A percentile compares a stretch with the other conserved stretches of the same genome.
Evolutionary conservation across 1,140 invertebrate species (phyloP).

Genomic region (Drosophila kepulauana): DNA sequence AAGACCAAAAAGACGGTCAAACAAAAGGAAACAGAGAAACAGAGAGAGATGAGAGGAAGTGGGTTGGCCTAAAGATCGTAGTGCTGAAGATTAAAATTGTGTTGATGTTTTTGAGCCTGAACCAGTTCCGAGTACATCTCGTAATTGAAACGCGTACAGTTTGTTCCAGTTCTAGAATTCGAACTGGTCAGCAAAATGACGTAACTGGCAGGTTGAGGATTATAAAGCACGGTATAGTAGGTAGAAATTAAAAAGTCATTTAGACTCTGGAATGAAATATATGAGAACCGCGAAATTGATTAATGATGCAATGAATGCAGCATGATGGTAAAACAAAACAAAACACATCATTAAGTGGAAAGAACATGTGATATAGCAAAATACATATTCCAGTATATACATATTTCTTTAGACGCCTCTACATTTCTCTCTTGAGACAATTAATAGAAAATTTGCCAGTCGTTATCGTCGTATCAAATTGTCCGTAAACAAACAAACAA

Average conservation of each 20-base stretch:
- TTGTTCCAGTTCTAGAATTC: not conserved
- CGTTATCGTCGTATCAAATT: slow-evolving; percentile 32
- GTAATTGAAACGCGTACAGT: slow-evolving; percentile 22
- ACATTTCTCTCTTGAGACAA: slow-evolving; percentile 24
- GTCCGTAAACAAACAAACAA: slow-evolving; percentile 17
- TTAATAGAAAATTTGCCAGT: slow-evolving; percentile 43
- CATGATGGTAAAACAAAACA: not conserved
- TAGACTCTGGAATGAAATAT: slow-evolving; percentile 7
- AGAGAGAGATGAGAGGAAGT: slow-evolving; percentile 5
- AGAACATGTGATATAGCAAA: not conserved
- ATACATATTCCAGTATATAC: not conserved
- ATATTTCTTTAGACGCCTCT: slow-evolving; percentile 6
- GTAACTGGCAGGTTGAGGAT: not conserved
- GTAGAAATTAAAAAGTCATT: slow-evolving; percentile 51
- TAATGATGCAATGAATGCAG: slow-evolving; percentile 29
- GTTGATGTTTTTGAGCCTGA: slow-evolving; percentile 21
- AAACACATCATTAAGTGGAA: not conserved
- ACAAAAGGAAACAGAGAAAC: not conserved
- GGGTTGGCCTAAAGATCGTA: slow-evolving; percentile 10
- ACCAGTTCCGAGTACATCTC: slow-evolving; percentile 21
- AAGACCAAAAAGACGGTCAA: slow-evolving; percentile 36
- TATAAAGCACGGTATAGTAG: slow-evolving; percentile 7
- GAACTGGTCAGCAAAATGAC: slow-evolving; percentile 3
- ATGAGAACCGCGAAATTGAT: slow-evolving; percentile 29
- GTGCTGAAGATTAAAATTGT: slow-evolving; percentile 28